Evolutionary conservation across 2,113 vertebrate genomes (phyloP).

Genomic region (Emydura subglobosa): DNA sequence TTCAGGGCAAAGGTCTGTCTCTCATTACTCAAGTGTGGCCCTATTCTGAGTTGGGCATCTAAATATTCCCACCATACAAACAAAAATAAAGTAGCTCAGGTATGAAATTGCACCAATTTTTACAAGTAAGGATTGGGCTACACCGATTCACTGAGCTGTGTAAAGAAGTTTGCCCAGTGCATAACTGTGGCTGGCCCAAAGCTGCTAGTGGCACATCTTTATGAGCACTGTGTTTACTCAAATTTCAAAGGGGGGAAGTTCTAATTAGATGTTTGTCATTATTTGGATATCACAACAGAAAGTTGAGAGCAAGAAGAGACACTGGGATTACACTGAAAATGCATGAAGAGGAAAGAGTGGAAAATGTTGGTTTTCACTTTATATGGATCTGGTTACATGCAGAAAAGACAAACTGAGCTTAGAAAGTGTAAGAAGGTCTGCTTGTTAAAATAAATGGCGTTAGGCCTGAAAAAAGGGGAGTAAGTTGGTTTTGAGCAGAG

Average conservation of each 20-base stretch:
- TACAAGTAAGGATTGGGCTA: conserved; percentile 62
- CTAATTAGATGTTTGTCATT: conserved; percentile 63
- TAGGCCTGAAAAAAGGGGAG: not conserved
- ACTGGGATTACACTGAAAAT: conserved; percentile 66
- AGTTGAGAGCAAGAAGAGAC: conserved; percentile 59
- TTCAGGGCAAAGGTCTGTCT: not conserved
- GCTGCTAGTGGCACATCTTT: conserved; percentile 60
- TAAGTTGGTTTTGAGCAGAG: not conserved
- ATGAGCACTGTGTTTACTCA: conserved; percentile 36
- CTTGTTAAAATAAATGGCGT: not conserved
- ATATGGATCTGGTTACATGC: conserved; percentile 59
- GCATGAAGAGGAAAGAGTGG: not conserved
- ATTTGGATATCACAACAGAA: conserved; percentile 62
- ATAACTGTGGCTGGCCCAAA: conserved; percentile 61
- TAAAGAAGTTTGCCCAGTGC: conserved; percentile 29
- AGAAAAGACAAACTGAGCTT: conserved; percentile 43
- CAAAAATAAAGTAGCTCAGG: not conserved
- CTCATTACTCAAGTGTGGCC: not conserved
- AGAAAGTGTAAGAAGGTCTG: not conserved
- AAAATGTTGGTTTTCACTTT: conserved; percentile 56
- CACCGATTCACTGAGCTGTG: conserved; percentile 51
- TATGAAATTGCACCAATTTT: conserved; percentile 54
- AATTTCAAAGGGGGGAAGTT: conserved; percentile 58
- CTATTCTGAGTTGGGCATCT: not conserved
- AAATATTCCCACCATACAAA: not conserved